Evolutionary conservation across 2,888 invertebrate genomes (phyloP), one percentile per base, ranked within the genome.

Genomic region (Physocephala rufipes): DNA sequence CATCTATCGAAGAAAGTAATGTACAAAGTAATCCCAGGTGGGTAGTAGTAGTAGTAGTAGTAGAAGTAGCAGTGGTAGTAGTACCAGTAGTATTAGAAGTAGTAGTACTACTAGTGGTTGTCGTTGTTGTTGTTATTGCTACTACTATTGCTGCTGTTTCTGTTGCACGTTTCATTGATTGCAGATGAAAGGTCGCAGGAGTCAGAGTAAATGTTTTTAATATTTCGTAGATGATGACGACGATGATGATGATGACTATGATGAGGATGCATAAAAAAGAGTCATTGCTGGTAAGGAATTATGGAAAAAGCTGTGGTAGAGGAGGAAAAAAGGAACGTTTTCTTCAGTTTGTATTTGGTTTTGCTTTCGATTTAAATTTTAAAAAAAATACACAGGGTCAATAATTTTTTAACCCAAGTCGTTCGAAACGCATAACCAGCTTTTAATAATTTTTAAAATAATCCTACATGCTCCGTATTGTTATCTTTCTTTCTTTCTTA

Each of bases 141-240:
- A 7, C 19, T 30, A 9, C 24, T 63, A 13, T 63, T 43, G 61
- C 51, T 61, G 59, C 16, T 43, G 30, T 58, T 67, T 24, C 45
- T 59, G 55, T 19, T 61, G 49, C 61, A 62, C 61, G 61, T 61
- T 51, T 28, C 45, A 67, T 49, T 49, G 59, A 67, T 67, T 67
- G 58, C 58, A 67, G 58, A 68, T 28, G 49, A 68, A 61, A 68
- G 61, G 61, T 68, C 43, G 51, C 30, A 28, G 43, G 62, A 62
- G 68, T 68, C 62, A 68, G 49, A 67, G 58, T 43, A 55, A 65
- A 36, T 65, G 43, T 24, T 53, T 53, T 24, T 26, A n/a, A n/a
- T n/a, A n/a, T n/a, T n/a, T n/a, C n/a, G n/a, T n/a, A n/a, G n/a
- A n/a, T n/a, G n/a, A n/a, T n/a, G n/a, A n/a, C n/a, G n/a, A n/a